Evolutionary conservation across 2,797 vertebrate species (phyloP), one percentile per base, ranked within the genome.

Genomic region (Ceryle rudis): DNA sequence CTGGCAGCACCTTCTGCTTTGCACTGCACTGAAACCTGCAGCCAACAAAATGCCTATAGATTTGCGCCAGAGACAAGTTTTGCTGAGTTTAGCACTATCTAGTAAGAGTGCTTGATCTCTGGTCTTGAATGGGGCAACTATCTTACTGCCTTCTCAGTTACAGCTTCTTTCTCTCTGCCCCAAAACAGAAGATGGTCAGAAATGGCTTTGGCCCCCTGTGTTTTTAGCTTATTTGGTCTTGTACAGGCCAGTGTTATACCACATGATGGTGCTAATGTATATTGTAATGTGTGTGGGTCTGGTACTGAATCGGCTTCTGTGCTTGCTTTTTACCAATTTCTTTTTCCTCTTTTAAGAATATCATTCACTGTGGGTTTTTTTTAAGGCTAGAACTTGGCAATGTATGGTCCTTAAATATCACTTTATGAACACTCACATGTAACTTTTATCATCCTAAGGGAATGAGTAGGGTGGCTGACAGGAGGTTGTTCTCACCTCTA

Each of bases 251-350:
- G 58, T 19, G 13, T 5, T 86, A 67, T 2, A 89, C 97, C 98
- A 97, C 98, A 97, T 64, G 98, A 96, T 97, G 98, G 98, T 92
- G 97, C 97, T 97, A n/a, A 95, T 51, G 94, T 46, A 73, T 70
- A 73, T 16, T 25, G 54, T 28, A 96, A 95, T 23, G 57, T 23
- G 5, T 20, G n/a, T 33, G 42, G 60, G 46, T 22, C 69, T 67
- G 23, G n/a, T 64, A 4, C 33, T n/a, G 20, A 51, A 58, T 37
- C 90, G 37, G 42, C 4, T 52, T 16, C 46, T 16, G 13, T 10
- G 37, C 41, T 74, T 66, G 26, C 4, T 39, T 73, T 66, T 75
- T 3, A 62, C 54, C 9, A 37, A 49, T 58, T 10, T 74, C 6
- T 41, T 35, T 57, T 74, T 49, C 33, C 4, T 52, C 33, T 57